A percentile compares a stretch with the other conserved stretches of the same genome.
Conservation (phyloP, 1,140 invertebrate genomes). For the Ptiloglossa arizonensis region DNA sequence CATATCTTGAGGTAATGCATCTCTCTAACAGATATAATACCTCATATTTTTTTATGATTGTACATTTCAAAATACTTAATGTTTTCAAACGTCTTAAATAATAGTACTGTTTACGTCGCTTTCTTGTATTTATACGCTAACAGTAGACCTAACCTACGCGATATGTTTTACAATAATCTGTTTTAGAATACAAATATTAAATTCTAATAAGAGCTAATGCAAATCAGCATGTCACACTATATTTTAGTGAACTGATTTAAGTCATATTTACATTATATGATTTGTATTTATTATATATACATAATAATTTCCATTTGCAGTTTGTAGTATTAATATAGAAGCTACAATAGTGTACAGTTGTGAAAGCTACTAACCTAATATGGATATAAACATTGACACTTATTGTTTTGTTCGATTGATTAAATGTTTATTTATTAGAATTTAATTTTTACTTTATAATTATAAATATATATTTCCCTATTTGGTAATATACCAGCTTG, state of each 20-base stretch:
- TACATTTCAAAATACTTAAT: not conserved
- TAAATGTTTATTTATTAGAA: too few relatives aligned
- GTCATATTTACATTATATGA: conserved; percentile 8
- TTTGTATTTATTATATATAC: not conserved
- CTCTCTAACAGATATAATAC: conserved; percentile 10
- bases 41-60: not conserved
- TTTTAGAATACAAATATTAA: not conserved
- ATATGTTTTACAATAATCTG: conserved; percentile 12
- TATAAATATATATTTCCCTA: not conserved
- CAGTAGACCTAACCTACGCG: conserved; percentile 70
- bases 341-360: not conserved
- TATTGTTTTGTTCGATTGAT: not conserved
- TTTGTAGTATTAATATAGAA: conserved; percentile 2
- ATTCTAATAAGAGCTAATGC: not conserved
- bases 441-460: not conserved
- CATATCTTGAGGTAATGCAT: conserved; percentile 77
- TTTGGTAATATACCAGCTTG: not conserved
- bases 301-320: not conserved
- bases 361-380: not conserved
- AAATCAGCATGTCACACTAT: not conserved
- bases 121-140: conserved; percentile 55
- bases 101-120: conserved; percentile 73
- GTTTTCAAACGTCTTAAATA: conserved; percentile 9
- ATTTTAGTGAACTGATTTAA: conserved; percentile 2
- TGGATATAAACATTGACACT: not conserved